phyloP scores from a whole-genome alignment of 2,888 invertebrate genomes.

The Nemapogon koenigi region DNA sequence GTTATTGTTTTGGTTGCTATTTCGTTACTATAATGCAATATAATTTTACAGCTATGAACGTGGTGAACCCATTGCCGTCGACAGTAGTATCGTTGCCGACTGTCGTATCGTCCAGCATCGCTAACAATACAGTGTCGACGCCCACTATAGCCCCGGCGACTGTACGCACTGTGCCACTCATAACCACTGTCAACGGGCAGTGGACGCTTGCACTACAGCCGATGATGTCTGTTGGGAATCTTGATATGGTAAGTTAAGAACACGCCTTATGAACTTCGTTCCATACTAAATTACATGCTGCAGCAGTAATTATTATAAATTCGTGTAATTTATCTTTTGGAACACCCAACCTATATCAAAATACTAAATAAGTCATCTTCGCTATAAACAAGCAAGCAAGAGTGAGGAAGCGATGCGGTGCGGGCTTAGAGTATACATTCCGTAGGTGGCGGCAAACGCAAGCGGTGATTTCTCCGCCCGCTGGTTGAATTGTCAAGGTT shows the following conservation, averaged over 20 bases:
- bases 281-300: background rate
- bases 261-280: slow-evolving; percentile 3
- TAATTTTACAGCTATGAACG: slow-evolving; percentile 17
- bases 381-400: no score
- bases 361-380: no score
- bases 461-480: no score
- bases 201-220: slow-evolving; percentile 56
- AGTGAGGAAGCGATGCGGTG: no score
- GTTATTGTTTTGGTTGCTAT: no score
- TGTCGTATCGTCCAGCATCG: slow-evolving; percentile 11
- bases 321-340: no score
- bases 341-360: no score
- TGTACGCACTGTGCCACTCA: slow-evolving; percentile 46
- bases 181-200: slow-evolving; percentile 53
- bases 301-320: no score
- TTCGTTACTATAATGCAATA: no score
- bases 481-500: no score
- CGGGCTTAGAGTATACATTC: no score
- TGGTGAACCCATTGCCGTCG: slow-evolving; percentile 29
- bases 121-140: background rate
- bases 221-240: slow-evolving; percentile 47
- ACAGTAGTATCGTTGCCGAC: slow-evolving; percentile 23
- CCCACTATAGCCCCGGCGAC: slow-evolving; percentile 24
- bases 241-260: slow-evolving; percentile 33
- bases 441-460: no score